Base-by-base conservation (phyloP, 92 coral and sea anemone species). In the Micromussa lordhowensis region DNA sequence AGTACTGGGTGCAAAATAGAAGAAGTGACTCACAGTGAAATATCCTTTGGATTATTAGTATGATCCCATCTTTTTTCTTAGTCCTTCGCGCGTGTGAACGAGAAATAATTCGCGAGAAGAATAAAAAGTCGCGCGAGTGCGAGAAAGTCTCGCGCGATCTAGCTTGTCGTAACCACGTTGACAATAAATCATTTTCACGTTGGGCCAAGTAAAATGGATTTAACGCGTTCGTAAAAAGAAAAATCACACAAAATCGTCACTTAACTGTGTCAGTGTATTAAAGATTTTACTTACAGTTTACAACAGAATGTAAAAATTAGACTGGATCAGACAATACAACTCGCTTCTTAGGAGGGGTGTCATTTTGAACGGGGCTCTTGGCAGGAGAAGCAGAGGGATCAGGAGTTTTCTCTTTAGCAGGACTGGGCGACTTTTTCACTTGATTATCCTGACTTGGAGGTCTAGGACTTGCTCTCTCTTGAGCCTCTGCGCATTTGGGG, bases 391-490 rank as follows among this genome's bases (percentile, higher is more conserved):
- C 59, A 58, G 88, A 38, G 19, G 51, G 36, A 3, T 84, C 81
- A 18, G 88, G 80, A 19, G 81, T 84, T 84, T 84, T 74, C 24
- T 26, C 58, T 59, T 74, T 26, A 73, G 38, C 30, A 54, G 87
- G 87, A 30, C 80, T 84, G 26, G 80, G 80, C 15, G 87, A 51
- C 66, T 84, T 84, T 21, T 73, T 68, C 38, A 11, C 21, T 70
- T 82, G 77, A 68, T 34, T 74, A 35, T 59, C 58, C 81, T 74
- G 88, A 73, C 88, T 84, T 18, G 48, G 80, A 7, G 88, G 88
- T 3, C 81, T 80, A 35, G 88, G 72, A 72, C 73, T 71, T 71
- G 66, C 28, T 24, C 13, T 44, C 48, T 66, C 84, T n/a, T 35
- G 82, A n/a, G 21, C 28, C n/a, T 35, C 34, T 63, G 16, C 88